These are phyloP conservation scores for Lepidurus couesii DNA, from an alignment of 1,140 invertebrate genomes.

Conservation along the genomic window DNA sequence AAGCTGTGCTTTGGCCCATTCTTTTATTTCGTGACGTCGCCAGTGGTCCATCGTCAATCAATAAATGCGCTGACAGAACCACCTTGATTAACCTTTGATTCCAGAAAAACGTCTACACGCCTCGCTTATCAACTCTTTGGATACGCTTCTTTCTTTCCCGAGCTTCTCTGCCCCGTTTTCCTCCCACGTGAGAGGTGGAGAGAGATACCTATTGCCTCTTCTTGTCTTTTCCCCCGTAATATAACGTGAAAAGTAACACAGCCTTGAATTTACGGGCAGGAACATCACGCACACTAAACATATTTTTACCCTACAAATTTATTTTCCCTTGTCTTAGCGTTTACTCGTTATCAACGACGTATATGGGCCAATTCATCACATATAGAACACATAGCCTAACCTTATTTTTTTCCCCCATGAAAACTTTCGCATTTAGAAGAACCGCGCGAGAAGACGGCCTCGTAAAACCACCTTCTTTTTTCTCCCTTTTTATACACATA, in stretches of 20 bases:
- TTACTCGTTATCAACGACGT: neutral
- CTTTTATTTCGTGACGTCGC: neutral
- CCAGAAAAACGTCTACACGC: slow-evolving; percentile 15
- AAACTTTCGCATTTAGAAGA: neutral
- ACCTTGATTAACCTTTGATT: slow-evolving; percentile 22
- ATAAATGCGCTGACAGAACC: slow-evolving; percentile 4
- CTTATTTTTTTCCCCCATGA: neutral
- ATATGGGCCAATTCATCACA: neutral
- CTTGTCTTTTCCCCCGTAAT: neutral
- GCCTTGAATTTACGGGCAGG: too few species aligned
- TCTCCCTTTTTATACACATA: neutral
- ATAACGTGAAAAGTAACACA: neutral
- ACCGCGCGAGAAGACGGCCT: neutral
- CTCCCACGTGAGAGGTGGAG: neutral
- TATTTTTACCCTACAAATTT: too few species aligned
- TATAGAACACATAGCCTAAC: neutral
- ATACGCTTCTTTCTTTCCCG: neutral
- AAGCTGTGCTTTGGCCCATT: neutral
- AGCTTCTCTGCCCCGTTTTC: neutral
- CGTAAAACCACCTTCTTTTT: neutral
- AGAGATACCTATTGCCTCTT: neutral
- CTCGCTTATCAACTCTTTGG: slow-evolving; percentile 19
- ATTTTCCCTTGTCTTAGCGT: neutral
- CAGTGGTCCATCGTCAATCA: slow-evolving; percentile 11
- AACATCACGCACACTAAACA: too few species aligned